Conservation (phyloP, 2,888 invertebrate genomes). For the Stenchaetothrips biformis region DNA sequence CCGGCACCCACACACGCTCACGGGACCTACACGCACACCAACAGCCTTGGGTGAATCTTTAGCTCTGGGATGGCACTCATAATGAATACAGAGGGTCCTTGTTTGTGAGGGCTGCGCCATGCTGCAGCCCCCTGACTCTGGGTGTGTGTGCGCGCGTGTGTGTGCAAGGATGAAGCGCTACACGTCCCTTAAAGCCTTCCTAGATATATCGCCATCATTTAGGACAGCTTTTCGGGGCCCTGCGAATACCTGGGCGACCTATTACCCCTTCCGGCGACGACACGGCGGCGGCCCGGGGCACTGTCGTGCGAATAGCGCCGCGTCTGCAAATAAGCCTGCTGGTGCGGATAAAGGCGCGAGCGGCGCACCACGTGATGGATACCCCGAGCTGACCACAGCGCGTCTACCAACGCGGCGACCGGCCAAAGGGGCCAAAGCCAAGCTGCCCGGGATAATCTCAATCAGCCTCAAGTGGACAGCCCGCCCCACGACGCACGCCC, state of each 20-base stretch:
- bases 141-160: background rate
- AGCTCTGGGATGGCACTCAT: background rate
- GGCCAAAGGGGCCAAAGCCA: too few species aligned
- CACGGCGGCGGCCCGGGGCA: too few species aligned
- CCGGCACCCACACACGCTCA: too few species aligned
- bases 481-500: background rate
- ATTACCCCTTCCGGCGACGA: background rate
- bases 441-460: background rate
- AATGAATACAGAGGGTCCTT: conserved; percentile 21
- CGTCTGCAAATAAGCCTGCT: too few species aligned
- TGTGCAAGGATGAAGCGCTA: background rate
- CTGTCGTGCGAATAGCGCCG: too few species aligned
- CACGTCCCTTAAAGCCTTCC: conserved; percentile 2
- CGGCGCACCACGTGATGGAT: background rate
- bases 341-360: too few species aligned
- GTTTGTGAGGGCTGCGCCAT: background rate
- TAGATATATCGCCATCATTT: conserved; percentile 21
- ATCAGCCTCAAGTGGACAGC: conserved; percentile 19
- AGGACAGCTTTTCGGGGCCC: background rate
- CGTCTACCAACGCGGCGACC: background rate
- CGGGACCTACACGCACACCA: too few species aligned
- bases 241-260: background rate
- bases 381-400: background rate
- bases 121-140: background rate
- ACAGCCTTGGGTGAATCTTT: background rate